A percentile compares a stretch with the other conserved stretches of the same genome.
Evolutionary conservation across 1,140 invertebrate genomes (phyloP).

Genomic region (Drosophila tristis): DNA sequence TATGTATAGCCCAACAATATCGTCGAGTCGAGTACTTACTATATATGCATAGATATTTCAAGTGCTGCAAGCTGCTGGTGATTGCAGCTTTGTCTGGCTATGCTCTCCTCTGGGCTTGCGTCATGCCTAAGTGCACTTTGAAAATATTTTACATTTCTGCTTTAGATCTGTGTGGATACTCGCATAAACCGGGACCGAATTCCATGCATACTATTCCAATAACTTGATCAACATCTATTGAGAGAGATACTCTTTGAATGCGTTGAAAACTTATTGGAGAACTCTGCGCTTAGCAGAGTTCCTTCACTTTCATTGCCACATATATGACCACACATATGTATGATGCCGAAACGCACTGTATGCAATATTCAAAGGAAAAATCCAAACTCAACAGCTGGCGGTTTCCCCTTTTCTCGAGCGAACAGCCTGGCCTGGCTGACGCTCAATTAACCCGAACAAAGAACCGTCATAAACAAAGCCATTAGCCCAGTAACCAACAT

Average conservation of each 20-base stretch:
- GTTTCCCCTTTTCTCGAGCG: slow-evolving; percentile 13
- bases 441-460: slow-evolving; percentile 76
- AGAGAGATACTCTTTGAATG: neutral
- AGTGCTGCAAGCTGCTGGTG: slow-evolving; percentile 78
- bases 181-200: slow-evolving; percentile 35
- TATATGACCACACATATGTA: neutral
- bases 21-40: slow-evolving; percentile 1
- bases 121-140: slow-evolving; percentile 76
- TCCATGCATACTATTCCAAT: slow-evolving; percentile 34
- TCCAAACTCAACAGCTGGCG: slow-evolving; percentile 38
- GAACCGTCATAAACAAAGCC: slow-evolving; percentile 74
- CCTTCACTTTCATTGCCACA: neutral
- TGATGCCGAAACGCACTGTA: slow-evolving; percentile 6
- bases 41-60: slow-evolving; percentile 62
- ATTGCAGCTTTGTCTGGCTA: slow-evolving; percentile 48
- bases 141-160: slow-evolving; percentile 74
- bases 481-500: slow-evolving; percentile 82
- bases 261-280: neutral
- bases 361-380: slow-evolving; percentile 36
- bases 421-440: slow-evolving; percentile 17
- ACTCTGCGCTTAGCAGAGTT: no score
- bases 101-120: slow-evolving; percentile 55
- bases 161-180: slow-evolving; percentile 22
- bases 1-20: slow-evolving; percentile 41
- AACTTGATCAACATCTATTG: neutral